Conservation (phyloP, 2,113 vertebrate genomes). For the Peucedramus taeniatus region DNA sequence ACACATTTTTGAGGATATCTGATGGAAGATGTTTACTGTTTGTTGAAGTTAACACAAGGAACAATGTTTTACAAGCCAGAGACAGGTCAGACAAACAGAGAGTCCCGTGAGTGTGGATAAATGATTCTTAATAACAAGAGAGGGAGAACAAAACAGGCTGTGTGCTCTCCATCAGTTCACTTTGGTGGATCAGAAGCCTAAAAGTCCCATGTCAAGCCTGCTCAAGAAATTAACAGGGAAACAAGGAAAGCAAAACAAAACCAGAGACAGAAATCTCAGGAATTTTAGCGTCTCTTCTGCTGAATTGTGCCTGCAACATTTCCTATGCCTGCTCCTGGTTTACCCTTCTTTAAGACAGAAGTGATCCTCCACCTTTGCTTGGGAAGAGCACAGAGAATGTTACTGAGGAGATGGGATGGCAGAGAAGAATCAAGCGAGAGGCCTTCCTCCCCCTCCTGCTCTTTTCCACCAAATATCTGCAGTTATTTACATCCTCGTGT, state of each 20-base stretch:
- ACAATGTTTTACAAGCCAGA: not conserved
- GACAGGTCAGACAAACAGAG: not conserved
- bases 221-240: not conserved
- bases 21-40: not conserved
- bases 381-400: not conserved
- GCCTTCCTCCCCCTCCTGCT: conserved; percentile 9
- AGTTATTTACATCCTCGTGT: conserved; percentile 16
- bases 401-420: not conserved
- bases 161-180: not conserved
- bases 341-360: not conserved
- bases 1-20: not conserved
- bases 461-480: not conserved
- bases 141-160: not conserved
- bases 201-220: not conserved
- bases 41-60: not conserved
- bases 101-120: not conserved
- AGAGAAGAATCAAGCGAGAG: not conserved
- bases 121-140: not conserved
- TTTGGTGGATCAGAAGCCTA: not conserved
- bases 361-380: not conserved
- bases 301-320: not conserved
- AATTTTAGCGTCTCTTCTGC: not conserved
- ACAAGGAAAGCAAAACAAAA: not conserved
- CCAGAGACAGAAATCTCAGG: not conserved
- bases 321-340: not conserved